Percentiles rank a stretch among this genome's conserved stretches.
phyloP scores from a whole-genome alignment of 2,888 invertebrate genomes.

The Synanthedon tipuliformis region DNA sequence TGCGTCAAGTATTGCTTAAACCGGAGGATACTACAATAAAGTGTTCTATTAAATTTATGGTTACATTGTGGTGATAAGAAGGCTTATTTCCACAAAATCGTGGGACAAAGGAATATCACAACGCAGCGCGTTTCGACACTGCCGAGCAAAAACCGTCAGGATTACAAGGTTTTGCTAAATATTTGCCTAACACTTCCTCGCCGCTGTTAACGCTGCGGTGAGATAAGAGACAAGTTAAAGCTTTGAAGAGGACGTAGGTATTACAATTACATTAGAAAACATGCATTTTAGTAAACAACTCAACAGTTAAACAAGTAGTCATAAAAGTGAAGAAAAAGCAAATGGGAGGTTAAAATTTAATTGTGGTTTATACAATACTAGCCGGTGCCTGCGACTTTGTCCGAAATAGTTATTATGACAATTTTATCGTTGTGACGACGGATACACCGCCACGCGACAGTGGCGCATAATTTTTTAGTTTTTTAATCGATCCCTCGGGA shows the following conservation, averaged over 20 bases:
- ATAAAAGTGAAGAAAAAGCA: no score
- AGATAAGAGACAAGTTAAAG: background rate
- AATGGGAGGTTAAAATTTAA: no score
- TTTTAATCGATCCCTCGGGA: no score
- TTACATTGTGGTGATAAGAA: slow-evolving; percentile 47
- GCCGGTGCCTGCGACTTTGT: no score
- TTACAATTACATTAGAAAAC: background rate
- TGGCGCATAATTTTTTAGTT: no score
- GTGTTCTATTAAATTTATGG: slow-evolving; percentile 37
- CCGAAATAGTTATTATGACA: no score
- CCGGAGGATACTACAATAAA: background rate
- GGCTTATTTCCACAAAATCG: slow-evolving; percentile 27
- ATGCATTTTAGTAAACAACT: background rate
- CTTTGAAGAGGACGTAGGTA: background rate
- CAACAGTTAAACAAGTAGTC: no score
- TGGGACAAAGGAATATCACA: slow-evolving; percentile 36
- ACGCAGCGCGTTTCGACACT: slow-evolving; percentile 10
- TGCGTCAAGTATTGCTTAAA: no score
- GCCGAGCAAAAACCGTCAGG: slow-evolving; percentile 41
- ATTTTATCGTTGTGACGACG: no score
- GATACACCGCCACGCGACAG: no score
- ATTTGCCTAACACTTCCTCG: slow-evolving; percentile 46
- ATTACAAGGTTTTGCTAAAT: slow-evolving; percentile 52
- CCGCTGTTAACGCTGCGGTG: slow-evolving; percentile 16
- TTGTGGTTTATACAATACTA: no score